Conservation (phyloP, 2,113 vertebrate species). For the Ammospiza nelsoni region DNA sequence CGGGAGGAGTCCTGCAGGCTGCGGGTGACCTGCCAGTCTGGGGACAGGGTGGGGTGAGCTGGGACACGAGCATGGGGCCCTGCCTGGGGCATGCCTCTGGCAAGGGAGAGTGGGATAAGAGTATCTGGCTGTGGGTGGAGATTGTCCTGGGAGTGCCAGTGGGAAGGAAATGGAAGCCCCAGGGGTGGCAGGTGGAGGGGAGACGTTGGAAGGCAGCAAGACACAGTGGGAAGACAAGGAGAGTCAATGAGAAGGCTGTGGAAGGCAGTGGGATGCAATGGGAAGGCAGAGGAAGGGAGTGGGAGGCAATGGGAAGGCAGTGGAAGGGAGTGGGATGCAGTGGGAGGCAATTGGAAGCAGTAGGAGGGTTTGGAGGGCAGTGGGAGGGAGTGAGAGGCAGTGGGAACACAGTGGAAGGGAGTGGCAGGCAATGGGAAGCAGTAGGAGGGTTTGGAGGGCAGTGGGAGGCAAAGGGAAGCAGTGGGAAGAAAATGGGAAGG, state of each 20-base stretch:
- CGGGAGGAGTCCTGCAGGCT: background rate
- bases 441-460: background rate
- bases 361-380: no score
- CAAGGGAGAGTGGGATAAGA: no score
- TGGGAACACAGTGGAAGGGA: no score
- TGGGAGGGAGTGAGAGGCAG: no score
- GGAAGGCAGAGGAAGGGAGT: background rate
- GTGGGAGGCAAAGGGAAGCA: no score
- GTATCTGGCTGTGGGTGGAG: background rate
- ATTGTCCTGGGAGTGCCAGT: background rate
- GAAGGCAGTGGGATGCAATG: background rate
- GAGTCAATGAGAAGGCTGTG: background rate
- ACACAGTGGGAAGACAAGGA: background rate
- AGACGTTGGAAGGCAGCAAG: background rate
- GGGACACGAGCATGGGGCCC: rapidly evolving
- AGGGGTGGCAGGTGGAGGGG: background rate
- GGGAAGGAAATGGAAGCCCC: background rate
- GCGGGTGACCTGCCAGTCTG: conserved; percentile 44
- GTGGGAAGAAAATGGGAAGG: no score
- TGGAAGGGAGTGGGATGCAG: no score
- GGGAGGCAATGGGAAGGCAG: no score
- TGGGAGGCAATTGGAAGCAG: no score
- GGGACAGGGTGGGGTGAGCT: background rate
- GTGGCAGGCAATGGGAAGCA: no score
- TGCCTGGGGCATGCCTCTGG: background rate